phyloP scores from a whole-genome alignment of 2,113 vertebrate genomes.

The Cranoglanis bouderius region DNA sequence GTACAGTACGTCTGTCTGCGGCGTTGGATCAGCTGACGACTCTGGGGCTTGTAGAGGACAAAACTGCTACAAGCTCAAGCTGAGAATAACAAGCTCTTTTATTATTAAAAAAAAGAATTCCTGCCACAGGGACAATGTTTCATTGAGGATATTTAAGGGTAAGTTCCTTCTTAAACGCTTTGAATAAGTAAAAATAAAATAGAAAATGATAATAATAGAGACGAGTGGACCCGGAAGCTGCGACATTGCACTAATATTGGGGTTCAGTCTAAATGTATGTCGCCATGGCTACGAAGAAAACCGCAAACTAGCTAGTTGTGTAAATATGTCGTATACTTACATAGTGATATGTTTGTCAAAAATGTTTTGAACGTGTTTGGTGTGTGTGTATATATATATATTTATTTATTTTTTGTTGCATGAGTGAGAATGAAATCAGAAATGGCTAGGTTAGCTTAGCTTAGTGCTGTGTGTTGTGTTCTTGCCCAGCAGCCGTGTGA shows the following conservation, averaged over 20 bases:
- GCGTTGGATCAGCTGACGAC: constrained; percentile 63
- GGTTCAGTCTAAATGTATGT: neutral
- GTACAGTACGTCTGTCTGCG: constrained; percentile 13
- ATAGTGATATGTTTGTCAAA: too few species aligned
- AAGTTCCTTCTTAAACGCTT: constrained; percentile 1
- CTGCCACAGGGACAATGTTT: constrained; percentile 53
- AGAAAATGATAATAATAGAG: neutral
- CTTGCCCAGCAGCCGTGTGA: neutral
- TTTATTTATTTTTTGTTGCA: too few species aligned
- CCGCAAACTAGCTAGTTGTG: too few species aligned
- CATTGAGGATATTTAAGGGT: constrained; percentile 57
- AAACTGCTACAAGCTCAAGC: constrained; percentile 51
- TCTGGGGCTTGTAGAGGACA: constrained; percentile 48
- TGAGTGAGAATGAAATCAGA: neutral
- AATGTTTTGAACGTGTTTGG: neutral
- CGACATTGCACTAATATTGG: constrained; percentile 53
- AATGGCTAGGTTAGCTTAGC: neutral
- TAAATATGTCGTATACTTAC: fast-evolving
- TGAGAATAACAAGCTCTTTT: constrained; percentile 42
- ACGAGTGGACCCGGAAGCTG: constrained; percentile 50
- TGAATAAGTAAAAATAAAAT: constrained; percentile 32
- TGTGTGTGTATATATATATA: neutral
- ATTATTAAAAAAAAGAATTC: constrained; percentile 21
- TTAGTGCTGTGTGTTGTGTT: neutral
- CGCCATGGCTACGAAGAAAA: neutral